Base-by-base conservation (phyloP, 2,113 vertebrate species). In the Ursus arctos region DNA sequence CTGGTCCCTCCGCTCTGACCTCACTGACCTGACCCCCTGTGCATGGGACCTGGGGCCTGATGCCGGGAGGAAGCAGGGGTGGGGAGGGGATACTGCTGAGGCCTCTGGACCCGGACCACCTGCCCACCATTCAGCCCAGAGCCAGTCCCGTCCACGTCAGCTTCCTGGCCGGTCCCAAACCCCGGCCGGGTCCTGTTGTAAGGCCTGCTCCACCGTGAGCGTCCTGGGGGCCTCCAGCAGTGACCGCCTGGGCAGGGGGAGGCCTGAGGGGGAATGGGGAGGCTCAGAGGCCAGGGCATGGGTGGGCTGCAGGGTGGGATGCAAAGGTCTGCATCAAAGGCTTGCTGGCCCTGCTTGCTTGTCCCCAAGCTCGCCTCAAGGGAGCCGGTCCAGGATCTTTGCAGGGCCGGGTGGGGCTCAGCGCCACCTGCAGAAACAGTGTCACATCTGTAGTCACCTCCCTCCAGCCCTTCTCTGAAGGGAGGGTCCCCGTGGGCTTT, bases 41-140 rank as follows among this genome's bases (percentile, higher is more conserved):
- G 2, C 47, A 40, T 21, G 57, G 43, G 33, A 19, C n/a, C 49
- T 26, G 2, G 21, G 14, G 4, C 31, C 15, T 2, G 40, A 51
- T 10, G 11, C 55, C 51, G 47, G 43, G 53, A 65, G n/a, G 65
- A 91, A 74, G 87, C 18, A 67, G 24, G 63, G 16, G 2, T 1
- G 0, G 43, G 33, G 18, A 61, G 9, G 7, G 43, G 14, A 10
- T 43, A 55, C 36, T 36, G 55, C 40, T 77, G 33, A 91, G 71
- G 63, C 26, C 24, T 57, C 40, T 47, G 57, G 71, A 71, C 59
- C 69, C 7, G 4, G 26, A 86, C 47, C 24, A 2, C 22, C 9
- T 9, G 1, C 28, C 84, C 51, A 22, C 11, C 1, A 0, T 55
- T 47, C 0, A 0, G 18, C 36, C 61, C 16, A 8, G 47, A 47